Conservation (phyloP, 2,888 invertebrate species). For the Thecocarcelia acutangulata region DNA sequence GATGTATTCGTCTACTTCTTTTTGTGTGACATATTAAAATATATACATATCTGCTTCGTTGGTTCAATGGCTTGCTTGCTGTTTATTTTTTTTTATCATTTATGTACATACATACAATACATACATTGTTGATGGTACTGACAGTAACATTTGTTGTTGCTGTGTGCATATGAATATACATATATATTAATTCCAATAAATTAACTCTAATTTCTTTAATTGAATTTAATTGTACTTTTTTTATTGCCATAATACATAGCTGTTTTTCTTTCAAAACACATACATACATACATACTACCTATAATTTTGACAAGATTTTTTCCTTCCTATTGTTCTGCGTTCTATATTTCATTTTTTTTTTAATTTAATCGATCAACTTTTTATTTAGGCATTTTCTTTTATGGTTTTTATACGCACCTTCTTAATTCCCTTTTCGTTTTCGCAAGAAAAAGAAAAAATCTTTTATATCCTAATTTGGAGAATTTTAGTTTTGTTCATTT, state of each 20-base stretch:
- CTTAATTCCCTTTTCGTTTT: constrained; percentile 56
- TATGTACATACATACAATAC: neutral
- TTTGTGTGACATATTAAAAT: constrained; percentile 43
- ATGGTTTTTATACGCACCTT: constrained; percentile 62
- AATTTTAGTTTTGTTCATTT: constrained; percentile 60
- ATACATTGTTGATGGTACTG: constrained; percentile 41
- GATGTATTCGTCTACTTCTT: constrained; percentile 27
- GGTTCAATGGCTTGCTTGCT: constrained; percentile 56
- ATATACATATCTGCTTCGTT: constrained; percentile 25
- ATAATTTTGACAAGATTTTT: constrained; percentile 14
- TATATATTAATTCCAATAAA: constrained; percentile 72
- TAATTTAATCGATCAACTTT: constrained; percentile 65
- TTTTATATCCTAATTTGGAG: constrained; percentile 46
- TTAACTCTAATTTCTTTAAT: constrained; percentile 75
- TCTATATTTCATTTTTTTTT: constrained; percentile 44
- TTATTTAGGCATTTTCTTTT: constrained; percentile 56
- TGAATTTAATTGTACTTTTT: constrained; percentile 77
- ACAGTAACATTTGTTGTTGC: constrained; percentile 53
- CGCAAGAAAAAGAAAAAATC: constrained; percentile 30
- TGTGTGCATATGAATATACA: constrained; percentile 71
- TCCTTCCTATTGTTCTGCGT: constrained; percentile 42
- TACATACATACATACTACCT: neutral
- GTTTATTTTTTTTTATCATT: constrained; percentile 22
- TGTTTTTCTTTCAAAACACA: constrained; percentile 61
- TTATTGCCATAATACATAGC: constrained; percentile 60